Conservation (phyloP, 2,797 vertebrate genomes). For the Danio aesculapii region DNA sequence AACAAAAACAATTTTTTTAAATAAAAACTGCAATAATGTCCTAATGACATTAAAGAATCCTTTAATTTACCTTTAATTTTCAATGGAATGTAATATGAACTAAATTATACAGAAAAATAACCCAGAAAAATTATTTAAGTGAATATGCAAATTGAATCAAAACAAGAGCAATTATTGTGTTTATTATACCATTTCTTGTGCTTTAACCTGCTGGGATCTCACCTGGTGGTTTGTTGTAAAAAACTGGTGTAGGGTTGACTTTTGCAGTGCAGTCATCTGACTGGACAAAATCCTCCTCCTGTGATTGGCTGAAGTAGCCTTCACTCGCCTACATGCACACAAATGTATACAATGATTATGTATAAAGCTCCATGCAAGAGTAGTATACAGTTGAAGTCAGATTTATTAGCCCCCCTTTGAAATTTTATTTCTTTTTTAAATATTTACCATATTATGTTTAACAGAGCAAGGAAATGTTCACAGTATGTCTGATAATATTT, state of each 20-base stretch:
- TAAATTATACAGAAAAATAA: too few relatives aligned
- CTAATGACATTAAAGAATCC: too few relatives aligned
- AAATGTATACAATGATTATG: not conserved
- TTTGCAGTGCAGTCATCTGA: slow-evolving; percentile 90
- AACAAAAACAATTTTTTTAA: not conserved
- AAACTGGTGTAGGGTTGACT: slow-evolving; percentile 85
- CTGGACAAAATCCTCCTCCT: slow-evolving; percentile 92
- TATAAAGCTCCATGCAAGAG: slow-evolving; percentile 24
- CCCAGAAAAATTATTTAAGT: too few relatives aligned
- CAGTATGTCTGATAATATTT: too few relatives aligned
- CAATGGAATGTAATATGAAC: too few relatives aligned
- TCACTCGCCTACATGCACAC: slow-evolving; percentile 80
- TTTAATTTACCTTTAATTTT: too few relatives aligned
- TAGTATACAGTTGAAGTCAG: too few relatives aligned
- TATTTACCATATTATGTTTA: too few relatives aligned
- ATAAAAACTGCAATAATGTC: not conserved
- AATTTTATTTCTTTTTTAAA: too few relatives aligned
- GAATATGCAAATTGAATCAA: too few relatives aligned
- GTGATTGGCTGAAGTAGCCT: slow-evolving; percentile 87
- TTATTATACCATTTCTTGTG: not conserved
- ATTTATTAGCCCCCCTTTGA: too few relatives aligned
- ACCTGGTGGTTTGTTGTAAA: slow-evolving; percentile 98
- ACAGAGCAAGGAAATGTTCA: too few relatives aligned
- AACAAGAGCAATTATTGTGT: not conserved
- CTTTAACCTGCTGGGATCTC: slow-evolving; percentile 46